phyloP scores from a whole-genome alignment of 2,888 invertebrate genomes.

The Eremobia ochroleuca region DNA sequence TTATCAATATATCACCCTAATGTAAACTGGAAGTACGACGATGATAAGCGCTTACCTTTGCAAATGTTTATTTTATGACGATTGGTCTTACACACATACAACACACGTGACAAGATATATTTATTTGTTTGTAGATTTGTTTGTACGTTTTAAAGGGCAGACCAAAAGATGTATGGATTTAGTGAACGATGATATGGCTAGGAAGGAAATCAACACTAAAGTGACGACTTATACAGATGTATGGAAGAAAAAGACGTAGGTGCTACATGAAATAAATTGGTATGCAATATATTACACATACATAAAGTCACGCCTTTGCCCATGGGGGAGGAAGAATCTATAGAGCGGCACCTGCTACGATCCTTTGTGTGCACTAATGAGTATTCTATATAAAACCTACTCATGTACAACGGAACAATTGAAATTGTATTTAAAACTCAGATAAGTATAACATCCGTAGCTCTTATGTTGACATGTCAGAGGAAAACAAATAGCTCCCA shows the following conservation, averaged over 20 bases:
- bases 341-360: too few relatives aligned
- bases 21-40: too few relatives aligned
- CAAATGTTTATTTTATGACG: neutral
- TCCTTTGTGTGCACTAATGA: neutral
- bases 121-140: neutral
- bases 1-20: neutral
- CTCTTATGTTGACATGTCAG: conserved; percentile 2
- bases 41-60: neutral
- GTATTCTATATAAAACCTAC: neutral
- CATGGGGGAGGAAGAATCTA: too few relatives aligned
- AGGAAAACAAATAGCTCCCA: conserved; percentile 4
- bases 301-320: too few relatives aligned
- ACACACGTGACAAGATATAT: neutral
- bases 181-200: neutral
- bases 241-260: neutral
- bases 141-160: neutral
- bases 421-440: neutral
- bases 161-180: neutral
- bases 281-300: too few relatives aligned
- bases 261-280: too few relatives aligned
- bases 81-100: neutral
- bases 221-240: neutral
- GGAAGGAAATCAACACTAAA: neutral
- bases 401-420: neutral
- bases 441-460: neutral